Base-by-base conservation (phyloP, 2,888 invertebrate species). In the Agapostemon virescens region DNA sequence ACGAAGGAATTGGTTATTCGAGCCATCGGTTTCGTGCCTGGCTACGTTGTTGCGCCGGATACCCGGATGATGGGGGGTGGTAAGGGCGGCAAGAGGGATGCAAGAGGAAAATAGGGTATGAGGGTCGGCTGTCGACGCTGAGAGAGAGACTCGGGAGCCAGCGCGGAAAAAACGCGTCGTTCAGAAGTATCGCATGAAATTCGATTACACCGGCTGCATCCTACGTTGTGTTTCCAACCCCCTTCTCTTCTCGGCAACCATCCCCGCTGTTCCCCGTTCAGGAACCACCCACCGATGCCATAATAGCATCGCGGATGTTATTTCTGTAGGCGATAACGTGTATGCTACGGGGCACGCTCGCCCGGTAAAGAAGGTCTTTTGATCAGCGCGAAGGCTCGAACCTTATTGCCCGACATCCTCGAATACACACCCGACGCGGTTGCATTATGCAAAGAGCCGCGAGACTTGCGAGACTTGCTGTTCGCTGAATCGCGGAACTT, bases 331-430 rank as follows among this genome's bases (percentile, higher is more conserved):
- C 66, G 74, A 70, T 70, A 77, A 61, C 85, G 58, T 76, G 69
- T 63, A 72, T 49, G 70, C 58, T 45, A 74, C 69, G 55, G 61
- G 67, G 42, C 55, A 72, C 26, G 77, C 69, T 55, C 23, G 36
- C 55, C 26, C n/a, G 52, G 68, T 58, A 52, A 76, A 52, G 66
- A 75, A 66, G 83, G 69, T 74, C 85, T 80, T 85, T 83, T 82
- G 87, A 86, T 86, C 85, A 76, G 81, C 80, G 74, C 75, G 68
- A 66, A 74, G 73, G 68, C 79, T 83, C 73, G 80, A 74, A 78
- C 77, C 74, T 73, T 75, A 76, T 75, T 79, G 77, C 76, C 15
- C 77, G 20, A 63, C 61, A n/a, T 11, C 20, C 36, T 64, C 26
- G 15, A 23, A 1, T 40, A 52, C 74, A 52, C 36, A 69, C 52